Conservation (phyloP, 2,797 vertebrate genomes). For the Oryzias dopingdopingensis region DNA sequence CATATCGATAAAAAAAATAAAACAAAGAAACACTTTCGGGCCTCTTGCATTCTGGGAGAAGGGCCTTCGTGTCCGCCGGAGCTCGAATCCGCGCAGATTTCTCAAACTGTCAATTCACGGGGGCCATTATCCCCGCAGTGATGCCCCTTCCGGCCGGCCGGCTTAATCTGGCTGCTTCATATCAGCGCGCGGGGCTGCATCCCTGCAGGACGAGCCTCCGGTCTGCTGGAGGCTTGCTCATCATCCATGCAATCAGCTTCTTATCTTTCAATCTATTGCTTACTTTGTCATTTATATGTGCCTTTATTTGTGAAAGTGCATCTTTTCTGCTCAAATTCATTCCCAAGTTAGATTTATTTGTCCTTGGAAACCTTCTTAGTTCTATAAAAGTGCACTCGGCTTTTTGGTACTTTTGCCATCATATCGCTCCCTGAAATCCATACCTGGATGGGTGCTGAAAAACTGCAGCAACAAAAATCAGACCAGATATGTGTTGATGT, state of each 20-base stretch:
- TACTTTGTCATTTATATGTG: too few species aligned
- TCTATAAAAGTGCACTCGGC: slow-evolving; percentile 16
- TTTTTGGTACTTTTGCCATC: slow-evolving; percentile 23
- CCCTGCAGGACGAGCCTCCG: neutral
- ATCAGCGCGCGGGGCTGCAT: slow-evolving; percentile 1
- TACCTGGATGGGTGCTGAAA: slow-evolving; percentile 27
- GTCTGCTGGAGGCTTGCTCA: slow-evolving; percentile 14
- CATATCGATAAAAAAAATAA: neutral
- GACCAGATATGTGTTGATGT: slow-evolving; percentile 39
- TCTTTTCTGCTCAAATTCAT: too few species aligned
- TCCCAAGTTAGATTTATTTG: too few species aligned
- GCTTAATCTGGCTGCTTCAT: slow-evolving; percentile 1
- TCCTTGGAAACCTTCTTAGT: too few species aligned
- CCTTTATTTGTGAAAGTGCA: too few species aligned
- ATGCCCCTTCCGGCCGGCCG: slow-evolving; percentile 3
- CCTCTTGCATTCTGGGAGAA: too few species aligned
- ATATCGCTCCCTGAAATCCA: slow-evolving; percentile 20
- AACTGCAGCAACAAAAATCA: slow-evolving; percentile 38
- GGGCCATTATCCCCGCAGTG: slow-evolving; percentile 16
- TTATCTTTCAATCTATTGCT: too few species aligned
- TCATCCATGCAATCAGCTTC: too few species aligned
- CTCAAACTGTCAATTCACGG: slow-evolving; percentile 19
- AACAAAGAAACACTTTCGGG: too few species aligned
- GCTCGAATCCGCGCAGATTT: slow-evolving; percentile 33
- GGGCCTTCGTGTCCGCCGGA: neutral